Evolutionary conservation across 2,888 invertebrate genomes (phyloP).

Genomic region (Norana najaformis): DNA sequence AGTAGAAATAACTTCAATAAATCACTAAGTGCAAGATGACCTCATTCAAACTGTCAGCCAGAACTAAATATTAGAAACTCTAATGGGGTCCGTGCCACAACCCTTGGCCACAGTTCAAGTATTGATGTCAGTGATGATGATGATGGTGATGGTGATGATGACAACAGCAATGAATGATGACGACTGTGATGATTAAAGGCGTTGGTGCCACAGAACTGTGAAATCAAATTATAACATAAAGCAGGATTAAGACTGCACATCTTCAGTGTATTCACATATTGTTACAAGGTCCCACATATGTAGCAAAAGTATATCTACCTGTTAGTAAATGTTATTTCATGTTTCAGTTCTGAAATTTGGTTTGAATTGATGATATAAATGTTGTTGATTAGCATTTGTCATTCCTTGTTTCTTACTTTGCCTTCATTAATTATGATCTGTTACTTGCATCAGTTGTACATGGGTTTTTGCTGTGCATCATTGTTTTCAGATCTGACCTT

Average conservation of each 20-base stretch:
- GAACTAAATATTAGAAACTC: too few relatives aligned
- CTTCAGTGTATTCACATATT: not conserved
- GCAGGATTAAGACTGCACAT: not conserved
- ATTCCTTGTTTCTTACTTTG: not conserved
- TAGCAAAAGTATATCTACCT: not conserved
- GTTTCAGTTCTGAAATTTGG: too few relatives aligned
- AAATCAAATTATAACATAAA: too few relatives aligned
- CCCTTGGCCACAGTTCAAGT: not conserved
- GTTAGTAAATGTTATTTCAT: too few relatives aligned
- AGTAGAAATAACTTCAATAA: not conserved
- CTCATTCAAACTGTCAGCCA: not conserved
- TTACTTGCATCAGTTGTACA: not conserved
- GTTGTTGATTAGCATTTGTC: not conserved
- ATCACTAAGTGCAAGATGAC: not conserved
- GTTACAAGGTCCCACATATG: not conserved
- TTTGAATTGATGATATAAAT: not conserved
- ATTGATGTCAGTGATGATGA: too few relatives aligned
- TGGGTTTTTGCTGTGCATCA: not conserved
- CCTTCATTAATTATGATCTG: not conserved
- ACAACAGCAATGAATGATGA: too few relatives aligned
- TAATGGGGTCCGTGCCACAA: too few relatives aligned
- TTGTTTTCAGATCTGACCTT: constrained; percentile 3
- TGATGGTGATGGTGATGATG: too few relatives aligned
- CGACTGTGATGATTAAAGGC: too few relatives aligned
- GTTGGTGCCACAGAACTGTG: too few relatives aligned